Base-by-base conservation (phyloP, 2,797 vertebrate species). In the Poeciliopsis infans region DNA sequence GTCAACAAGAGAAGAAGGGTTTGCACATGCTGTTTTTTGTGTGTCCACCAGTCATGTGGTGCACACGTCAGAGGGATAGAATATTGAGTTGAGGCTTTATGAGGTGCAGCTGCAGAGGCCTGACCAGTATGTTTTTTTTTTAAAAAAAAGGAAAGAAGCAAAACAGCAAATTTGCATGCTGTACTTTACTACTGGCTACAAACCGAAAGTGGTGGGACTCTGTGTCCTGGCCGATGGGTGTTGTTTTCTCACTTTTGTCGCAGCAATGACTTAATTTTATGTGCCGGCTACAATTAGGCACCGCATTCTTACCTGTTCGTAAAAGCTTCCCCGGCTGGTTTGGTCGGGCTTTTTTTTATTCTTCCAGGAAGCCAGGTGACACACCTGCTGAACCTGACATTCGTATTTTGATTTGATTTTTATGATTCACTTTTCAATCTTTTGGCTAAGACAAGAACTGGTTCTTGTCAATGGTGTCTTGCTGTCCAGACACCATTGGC, bases 81-180 rank as follows among this genome's bases (percentile, higher is more conserved):
- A 10, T 13, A 46, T 53, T 43, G 72, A 75, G 28, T 8, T 74
- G 15, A 85, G 75, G 49, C 46, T 36, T 72, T 11, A 74, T 55
- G 69, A 74, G 39, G 73, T n/a, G 18, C 49, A 33, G 69, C 36
- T 45, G 72, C 59, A 36, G 15, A 61, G 45, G 46, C 8, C 69
- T 59, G 46, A 15, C 51, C 79, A 10, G 71, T 80, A 93, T 95
- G 92, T 87, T 41, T 41, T 7, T 39, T 39, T 39, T 36, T 36
- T 36, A 3, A 51, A 51, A 25, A 53, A 53, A 31, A 36, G 94
- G 95, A 95, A 70, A 70, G 11, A 45, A 70, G 66, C 66, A 43
- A 41, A 88, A 74, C 66, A 25, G 5, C 59, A 33, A 20, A 94
- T 96, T 95, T 95, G 93, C 93, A 94, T 95, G 75, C 36, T 68